These are phyloP conservation scores for Cydia amplana DNA, from an alignment of 1,140 invertebrate genomes.

Conservation along the genomic window DNA sequence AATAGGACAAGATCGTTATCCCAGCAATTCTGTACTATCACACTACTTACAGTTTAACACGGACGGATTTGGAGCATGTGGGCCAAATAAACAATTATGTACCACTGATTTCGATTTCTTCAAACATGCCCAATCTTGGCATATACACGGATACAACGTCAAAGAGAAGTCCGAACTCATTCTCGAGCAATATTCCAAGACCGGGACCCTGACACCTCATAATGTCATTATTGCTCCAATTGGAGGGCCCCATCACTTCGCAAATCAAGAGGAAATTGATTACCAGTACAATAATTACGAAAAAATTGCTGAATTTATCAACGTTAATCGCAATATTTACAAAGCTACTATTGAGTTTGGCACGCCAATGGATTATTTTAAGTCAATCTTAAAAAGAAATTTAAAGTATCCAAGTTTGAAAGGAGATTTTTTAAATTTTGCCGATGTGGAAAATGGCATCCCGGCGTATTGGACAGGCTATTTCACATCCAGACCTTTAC, in stretches of 20 bases:
- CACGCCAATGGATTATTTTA: conserved; percentile 91
- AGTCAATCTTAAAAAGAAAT: conserved; percentile 80
- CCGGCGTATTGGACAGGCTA: conserved; percentile 95
- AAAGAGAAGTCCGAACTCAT: conserved; percentile 88
- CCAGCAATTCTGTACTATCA: conserved; percentile 58
- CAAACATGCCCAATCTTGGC: conserved; percentile 78
- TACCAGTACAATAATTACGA: conserved; percentile 92
- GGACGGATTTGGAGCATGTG: conserved; percentile 59
- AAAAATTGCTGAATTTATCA: conserved; percentile 88
- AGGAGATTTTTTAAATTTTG: conserved; percentile 95
- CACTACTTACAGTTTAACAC: conserved; percentile 67
- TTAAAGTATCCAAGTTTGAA: conserved; percentile 84
- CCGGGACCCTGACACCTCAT: conserved; percentile 89
- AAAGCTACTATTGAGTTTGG: conserved; percentile 89
- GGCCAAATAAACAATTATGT: conserved; percentile 58
- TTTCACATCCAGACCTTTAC: conserved; percentile 91
- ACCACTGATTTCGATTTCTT: conserved; percentile 57
- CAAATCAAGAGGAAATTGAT: conserved; percentile 89
- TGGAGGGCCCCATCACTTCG: conserved; percentile 90
- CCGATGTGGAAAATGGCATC: conserved; percentile 88
- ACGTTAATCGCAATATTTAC: conserved; percentile 83
- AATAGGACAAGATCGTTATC: conserved; percentile 61
- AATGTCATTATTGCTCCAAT: conserved; percentile 90
- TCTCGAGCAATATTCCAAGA: conserved; percentile 90
- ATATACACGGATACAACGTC: conserved; percentile 87